Percentiles rank a stretch among this genome's conserved stretches.
These are phyloP conservation scores for Tokudaia tokunoshimensis DNA, from an alignment of 2,797 vertebrate species.

Conservation along the genomic window DNA sequence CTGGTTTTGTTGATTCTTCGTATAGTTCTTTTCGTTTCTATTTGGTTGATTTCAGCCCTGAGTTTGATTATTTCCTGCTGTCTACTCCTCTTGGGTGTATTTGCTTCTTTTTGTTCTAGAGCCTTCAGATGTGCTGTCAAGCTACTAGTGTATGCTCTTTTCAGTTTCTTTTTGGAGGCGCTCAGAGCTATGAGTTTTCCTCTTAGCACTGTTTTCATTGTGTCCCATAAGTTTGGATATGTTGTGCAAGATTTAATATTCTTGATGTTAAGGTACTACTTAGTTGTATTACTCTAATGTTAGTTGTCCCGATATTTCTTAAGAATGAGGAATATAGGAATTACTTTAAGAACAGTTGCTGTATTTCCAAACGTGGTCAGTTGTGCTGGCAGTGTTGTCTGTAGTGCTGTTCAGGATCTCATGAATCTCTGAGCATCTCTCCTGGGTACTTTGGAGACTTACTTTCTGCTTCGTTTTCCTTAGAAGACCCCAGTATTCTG, in stretches of 20 bases:
- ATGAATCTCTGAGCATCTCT: neutral
- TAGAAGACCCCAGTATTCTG: neutral
- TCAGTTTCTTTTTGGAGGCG: too few species aligned
- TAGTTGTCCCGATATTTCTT: conserved; percentile 18
- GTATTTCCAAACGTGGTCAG: neutral
- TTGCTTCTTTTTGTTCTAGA: too few species aligned
- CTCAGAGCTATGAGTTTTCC: too few species aligned
- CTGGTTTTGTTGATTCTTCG: too few species aligned
- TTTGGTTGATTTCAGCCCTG: too few species aligned
- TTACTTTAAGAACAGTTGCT: conserved; percentile 28
- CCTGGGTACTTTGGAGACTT: neutral
- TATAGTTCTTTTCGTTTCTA: too few species aligned
- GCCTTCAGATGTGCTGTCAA: too few species aligned
- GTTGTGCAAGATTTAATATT: neutral
- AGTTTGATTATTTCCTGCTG: too few species aligned
- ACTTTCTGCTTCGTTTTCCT: neutral
- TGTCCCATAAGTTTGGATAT: too few species aligned
- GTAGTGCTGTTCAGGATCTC: neutral
- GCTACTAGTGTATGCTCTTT: too few species aligned
- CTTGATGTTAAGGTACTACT: neutral
- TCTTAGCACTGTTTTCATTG: too few species aligned
- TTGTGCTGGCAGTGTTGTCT: neutral
- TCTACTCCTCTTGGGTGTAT: too few species aligned
- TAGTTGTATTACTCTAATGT: conserved; percentile 49
- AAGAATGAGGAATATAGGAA: neutral